Percentiles rank a stretch among this genome's conserved stretches.
phyloP scores from a whole-genome alignment of 2,888 invertebrate species.

The Aporophyla lueneburgensis region DNA sequence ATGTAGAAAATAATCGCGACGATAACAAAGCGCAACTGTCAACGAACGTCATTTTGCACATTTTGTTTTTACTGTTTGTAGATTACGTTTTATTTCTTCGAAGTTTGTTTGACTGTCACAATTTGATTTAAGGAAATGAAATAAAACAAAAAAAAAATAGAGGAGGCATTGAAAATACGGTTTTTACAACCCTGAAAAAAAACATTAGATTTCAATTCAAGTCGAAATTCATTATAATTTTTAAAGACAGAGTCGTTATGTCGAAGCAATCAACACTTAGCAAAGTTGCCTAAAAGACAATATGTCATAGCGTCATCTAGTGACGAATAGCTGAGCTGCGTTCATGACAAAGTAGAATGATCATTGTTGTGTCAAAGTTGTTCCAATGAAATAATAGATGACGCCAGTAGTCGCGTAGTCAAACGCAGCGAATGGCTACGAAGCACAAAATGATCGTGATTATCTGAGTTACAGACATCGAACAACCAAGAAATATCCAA shows the following conservation, averaged over 20 bases:
- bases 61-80: constrained; percentile 74
- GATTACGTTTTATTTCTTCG: constrained; percentile 56
- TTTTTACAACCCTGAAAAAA: background rate
- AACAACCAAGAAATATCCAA: background rate
- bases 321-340: constrained; percentile 44
- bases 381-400: constrained; percentile 25
- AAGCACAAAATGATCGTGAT: background rate
- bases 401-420: background rate
- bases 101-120: background rate
- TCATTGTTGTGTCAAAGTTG: background rate
- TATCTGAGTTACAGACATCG: background rate
- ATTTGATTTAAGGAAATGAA: constrained; percentile 8
- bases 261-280: background rate
- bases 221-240: background rate
- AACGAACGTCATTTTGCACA: constrained; percentile 89
- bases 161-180: background rate
- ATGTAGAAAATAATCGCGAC: constrained; percentile 84
- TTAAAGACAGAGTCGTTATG: background rate
- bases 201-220: background rate
- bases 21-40: constrained; percentile 88
- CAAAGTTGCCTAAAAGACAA: background rate
- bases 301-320: constrained; percentile 28
- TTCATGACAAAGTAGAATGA: fast-evolving
- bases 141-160: background rate
- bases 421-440: background rate